Conservation (phyloP, 2,113 vertebrate species). For the Notothenia rossii region DNA sequence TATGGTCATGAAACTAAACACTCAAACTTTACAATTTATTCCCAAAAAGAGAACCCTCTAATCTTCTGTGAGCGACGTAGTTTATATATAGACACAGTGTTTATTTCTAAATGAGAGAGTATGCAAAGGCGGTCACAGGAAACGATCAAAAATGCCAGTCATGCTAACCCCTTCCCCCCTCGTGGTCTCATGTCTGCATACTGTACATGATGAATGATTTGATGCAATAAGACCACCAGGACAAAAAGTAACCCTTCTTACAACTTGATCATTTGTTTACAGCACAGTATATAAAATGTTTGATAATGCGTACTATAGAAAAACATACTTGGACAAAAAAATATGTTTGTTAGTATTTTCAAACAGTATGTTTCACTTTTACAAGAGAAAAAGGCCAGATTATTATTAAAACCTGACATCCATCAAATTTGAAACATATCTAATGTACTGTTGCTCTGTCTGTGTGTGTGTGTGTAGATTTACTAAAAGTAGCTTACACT, state of each 20-base stretch:
- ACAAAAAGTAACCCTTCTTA: neutral
- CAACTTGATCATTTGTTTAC: neutral
- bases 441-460: conserved; percentile 2
- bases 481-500: no score
- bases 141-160: neutral
- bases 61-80: neutral
- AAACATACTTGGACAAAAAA: no score
- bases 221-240: no score
- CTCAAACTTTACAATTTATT: neutral
- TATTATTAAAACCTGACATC: neutral
- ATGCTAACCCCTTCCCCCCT: neutral
- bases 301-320: no score
- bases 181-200: no score
- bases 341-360: no score
- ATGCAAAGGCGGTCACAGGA: neutral
- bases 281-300: neutral
- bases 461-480: no score
- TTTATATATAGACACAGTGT: neutral
- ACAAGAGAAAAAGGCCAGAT: neutral
- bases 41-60: neutral
- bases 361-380: no score
- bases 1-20: neutral
- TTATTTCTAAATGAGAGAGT: neutral
- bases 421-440: neutral
- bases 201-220: no score